Evolutionary conservation across 2,113 vertebrate genomes (phyloP), one percentile per base, ranked within the genome.

Genomic region (Athene cunicularia): DNA sequence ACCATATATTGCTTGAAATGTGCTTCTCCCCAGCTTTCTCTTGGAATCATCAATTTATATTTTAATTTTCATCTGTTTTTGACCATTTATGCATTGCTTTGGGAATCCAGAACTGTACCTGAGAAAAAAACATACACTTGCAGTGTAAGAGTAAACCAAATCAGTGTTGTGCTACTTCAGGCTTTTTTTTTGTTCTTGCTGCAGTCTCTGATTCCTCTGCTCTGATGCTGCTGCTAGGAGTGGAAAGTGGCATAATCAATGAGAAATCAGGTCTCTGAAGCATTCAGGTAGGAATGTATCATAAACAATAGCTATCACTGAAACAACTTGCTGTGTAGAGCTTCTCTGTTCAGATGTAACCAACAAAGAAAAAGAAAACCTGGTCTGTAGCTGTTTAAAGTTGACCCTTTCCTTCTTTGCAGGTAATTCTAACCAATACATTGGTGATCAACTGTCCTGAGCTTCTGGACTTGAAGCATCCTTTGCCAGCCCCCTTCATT

Each of bases 21-120:
- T 50, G 55, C 22, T 95, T 4, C 19, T 94, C 86, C 96, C 74
- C 92, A 41, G 75, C 80, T 56, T 53, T 76, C 86, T 94, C 91
- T 98, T 77, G 88, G 91, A 97, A 83, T 95, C 72, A 94, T 93
- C 90, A 88, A 27, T 74, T 93, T 72, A n/a, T 84, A 15, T 75
- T 96, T 96, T 95, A 19, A 50, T 96, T 93, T 97, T 85, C 88
- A 91, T 93, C 81, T 96, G 71, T 0, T 96, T 98, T 96, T 96
- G 95, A 96, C 92, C 91, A 93, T 56, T 96, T 83, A 39, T 70
- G 82, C 67, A 94, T 91, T 74, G 49, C 86, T 90, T 94, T 8
- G 11, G 84, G 86, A 94, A 83, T 95, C 97, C 94, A 39, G 68
- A 94, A 85, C 49, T 74, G 50, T 35, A 95, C 75, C 67, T 92